Conservation (phyloP, 2,797 vertebrate species). For the Urosaurus nigricauda region DNA sequence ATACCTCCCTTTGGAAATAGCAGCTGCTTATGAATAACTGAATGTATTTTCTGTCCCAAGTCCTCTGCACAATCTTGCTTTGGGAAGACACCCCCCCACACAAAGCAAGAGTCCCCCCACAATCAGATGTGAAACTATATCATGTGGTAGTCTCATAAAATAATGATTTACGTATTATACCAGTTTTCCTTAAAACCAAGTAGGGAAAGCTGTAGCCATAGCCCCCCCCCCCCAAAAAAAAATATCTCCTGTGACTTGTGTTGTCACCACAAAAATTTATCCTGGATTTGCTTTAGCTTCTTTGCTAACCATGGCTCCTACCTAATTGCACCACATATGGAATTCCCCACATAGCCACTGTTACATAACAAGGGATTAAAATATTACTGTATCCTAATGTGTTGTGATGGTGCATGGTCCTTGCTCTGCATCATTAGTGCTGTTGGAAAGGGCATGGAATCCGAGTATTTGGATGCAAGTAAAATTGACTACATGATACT, state of each 20-base stretch:
- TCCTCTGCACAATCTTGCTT: neutral
- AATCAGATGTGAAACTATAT: neutral
- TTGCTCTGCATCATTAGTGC: too few relatives aligned
- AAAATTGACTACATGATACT: neutral
- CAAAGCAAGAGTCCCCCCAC: neutral
- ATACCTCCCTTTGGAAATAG: slow-evolving; percentile 14
- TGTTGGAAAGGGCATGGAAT: too few relatives aligned
- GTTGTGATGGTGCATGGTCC: too few relatives aligned
- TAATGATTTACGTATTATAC: neutral
- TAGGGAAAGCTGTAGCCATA: neutral
- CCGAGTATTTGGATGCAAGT: neutral
- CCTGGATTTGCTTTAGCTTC: neutral
- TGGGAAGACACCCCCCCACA: neutral
- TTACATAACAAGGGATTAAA: neutral
- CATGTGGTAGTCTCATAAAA: neutral
- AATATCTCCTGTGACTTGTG: neutral
- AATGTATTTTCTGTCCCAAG: slow-evolving; percentile 9
- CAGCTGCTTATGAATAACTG: slow-evolving; percentile 11
- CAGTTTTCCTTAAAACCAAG: neutral
- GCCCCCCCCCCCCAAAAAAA: too few relatives aligned
- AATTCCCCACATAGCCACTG: neutral
- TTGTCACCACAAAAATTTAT: neutral
- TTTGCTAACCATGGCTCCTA: neutral
- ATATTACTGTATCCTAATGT: neutral
- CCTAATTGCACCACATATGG: neutral